Conservation (phyloP, 2,888 invertebrate genomes). For the Chironomus tentans region DNA sequence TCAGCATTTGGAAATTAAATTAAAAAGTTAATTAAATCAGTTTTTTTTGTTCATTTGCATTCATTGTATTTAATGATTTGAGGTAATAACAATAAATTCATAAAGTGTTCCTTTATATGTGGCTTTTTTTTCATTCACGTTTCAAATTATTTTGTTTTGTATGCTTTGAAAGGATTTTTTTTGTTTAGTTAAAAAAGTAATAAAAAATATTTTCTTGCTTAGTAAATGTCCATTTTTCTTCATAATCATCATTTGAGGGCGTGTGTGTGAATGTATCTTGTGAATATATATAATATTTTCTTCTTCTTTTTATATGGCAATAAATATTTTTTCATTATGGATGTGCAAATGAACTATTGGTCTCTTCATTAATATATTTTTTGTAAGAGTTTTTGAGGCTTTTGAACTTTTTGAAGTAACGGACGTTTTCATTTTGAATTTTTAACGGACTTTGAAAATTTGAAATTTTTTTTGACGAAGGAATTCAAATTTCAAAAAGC, state of each 20-base stretch:
- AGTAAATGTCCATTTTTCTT: neutral
- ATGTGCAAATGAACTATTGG: constrained; percentile 5
- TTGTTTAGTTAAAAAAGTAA: constrained; percentile 15
- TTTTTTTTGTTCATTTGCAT: neutral
- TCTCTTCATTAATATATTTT: neutral
- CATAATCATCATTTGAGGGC: neutral
- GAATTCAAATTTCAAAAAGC: too few relatives aligned
- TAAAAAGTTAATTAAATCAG: too few relatives aligned
- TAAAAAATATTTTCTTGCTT: constrained; percentile 16
- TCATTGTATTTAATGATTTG: neutral
- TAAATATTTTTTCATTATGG: neutral
- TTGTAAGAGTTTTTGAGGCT: neutral
- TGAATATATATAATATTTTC: too few relatives aligned
- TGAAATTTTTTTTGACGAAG: neutral
- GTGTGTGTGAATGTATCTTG: neutral
- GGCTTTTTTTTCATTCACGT: neutral
- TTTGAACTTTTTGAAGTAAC: neutral
- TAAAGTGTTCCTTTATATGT: constrained; percentile 5
- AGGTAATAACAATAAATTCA: constrained; percentile 27
- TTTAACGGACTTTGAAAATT: neutral
- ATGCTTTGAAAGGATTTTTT: neutral
- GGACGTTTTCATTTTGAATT: neutral
- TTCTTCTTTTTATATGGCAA: neutral
- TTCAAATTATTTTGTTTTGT: constrained; percentile 2
- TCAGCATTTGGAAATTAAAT: too few relatives aligned